A percentile compares a stretch with the other conserved stretches of the same genome.
phyloP scores from a whole-genome alignment of 2,797 vertebrate genomes.

The Gobio occitaniae region DNA sequence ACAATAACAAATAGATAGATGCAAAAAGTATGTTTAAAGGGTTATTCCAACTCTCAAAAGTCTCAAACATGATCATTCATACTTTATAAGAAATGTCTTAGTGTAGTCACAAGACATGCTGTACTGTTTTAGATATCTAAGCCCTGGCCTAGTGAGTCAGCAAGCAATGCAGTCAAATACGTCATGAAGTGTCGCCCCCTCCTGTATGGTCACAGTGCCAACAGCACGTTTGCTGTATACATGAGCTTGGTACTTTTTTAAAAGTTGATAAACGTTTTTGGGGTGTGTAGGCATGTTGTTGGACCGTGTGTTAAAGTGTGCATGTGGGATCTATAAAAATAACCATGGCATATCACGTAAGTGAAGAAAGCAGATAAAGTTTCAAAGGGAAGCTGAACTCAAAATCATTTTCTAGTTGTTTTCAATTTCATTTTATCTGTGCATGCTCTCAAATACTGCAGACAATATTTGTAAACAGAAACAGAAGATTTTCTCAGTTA shows the following conservation, averaged over 20 bases:
- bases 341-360: background rate
- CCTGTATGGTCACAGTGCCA: background rate
- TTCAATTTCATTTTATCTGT: background rate
- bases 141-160: background rate
- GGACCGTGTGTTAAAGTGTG: background rate
- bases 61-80: background rate
- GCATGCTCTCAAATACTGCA: background rate
- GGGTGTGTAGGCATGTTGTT: constrained; percentile 9
- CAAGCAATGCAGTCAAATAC: background rate
- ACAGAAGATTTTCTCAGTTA: background rate
- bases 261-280: background rate
- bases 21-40: background rate
- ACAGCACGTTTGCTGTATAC: background rate
- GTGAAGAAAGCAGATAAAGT: background rate
- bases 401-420: background rate
- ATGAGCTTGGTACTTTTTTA: background rate
- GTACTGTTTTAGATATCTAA: background rate
- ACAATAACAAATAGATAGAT: background rate
- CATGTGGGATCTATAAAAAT: constrained; percentile 9
- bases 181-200: background rate
- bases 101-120: background rate
- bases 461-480: background rate
- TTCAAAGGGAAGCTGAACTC: background rate
- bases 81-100: background rate
- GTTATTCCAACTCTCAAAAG: background rate